Evolutionary conservation across 2,797 vertebrate genomes (phyloP).

Genomic region (Anas acuta): DNA sequence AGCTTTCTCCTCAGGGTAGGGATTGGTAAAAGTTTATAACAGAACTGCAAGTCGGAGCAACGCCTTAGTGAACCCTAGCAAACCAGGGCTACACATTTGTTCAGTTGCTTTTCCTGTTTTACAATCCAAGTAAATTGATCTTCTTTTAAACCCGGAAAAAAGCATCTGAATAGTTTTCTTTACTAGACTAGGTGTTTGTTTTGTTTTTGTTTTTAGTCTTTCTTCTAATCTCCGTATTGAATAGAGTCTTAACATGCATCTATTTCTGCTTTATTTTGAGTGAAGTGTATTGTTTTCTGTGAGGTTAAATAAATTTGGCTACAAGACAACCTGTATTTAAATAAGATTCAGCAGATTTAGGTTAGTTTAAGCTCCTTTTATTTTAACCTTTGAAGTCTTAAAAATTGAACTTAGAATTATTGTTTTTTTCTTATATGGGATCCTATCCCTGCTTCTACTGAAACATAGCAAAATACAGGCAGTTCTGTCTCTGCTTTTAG

Average conservation of each 20-base stretch:
- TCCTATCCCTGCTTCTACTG: background rate
- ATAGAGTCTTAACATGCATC: background rate
- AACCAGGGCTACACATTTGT: background rate
- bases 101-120: background rate
- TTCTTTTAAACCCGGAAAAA: background rate
- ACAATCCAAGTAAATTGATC: background rate
- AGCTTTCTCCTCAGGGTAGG: background rate
- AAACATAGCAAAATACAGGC: background rate
- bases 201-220: background rate
- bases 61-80: background rate
- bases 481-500: background rate
- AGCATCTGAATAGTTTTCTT: background rate
- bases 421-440: background rate
- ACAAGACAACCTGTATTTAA: background rate
- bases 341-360: background rate
- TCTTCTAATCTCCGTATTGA: background rate
- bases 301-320: background rate
- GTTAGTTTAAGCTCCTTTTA: background rate
- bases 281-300: background rate
- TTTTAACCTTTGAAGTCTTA: background rate
- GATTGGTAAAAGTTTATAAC: background rate
- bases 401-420: background rate
- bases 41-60: background rate
- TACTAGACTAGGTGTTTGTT: background rate
- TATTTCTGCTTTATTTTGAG: background rate